Conservation (phyloP, 2,113 vertebrate species). For the Microcebus ravelobensis region DNA sequence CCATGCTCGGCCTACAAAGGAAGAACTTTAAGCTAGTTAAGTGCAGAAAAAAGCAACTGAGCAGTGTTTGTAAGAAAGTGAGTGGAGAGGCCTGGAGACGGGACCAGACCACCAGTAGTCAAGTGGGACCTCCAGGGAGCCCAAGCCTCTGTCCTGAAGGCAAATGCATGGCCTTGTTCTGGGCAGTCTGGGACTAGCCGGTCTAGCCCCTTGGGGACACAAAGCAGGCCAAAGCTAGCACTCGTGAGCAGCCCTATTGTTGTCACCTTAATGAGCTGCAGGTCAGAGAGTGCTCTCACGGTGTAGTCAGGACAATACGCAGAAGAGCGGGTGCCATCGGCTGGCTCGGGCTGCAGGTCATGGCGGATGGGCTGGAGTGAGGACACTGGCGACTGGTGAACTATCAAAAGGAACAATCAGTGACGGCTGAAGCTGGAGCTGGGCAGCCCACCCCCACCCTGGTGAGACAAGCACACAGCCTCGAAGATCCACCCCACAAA, state of each 20-base stretch:
- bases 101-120: not conserved
- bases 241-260: not conserved
- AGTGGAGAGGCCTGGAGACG: not conserved
- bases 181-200: not conserved
- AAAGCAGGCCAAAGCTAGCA: not conserved
- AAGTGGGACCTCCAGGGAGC: not conserved
- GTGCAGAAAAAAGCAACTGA: not conserved
- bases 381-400: slow-evolving; percentile 91
- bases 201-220: not conserved
- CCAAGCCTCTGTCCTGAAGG: no score
- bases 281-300: slow-evolving; percentile 93
- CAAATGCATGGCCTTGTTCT: not conserved
- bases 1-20: not conserved
- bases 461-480: not conserved
- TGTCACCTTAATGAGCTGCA: slow-evolving; percentile 92
- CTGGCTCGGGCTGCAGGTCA: slow-evolving; percentile 86
- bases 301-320: slow-evolving; percentile 95
- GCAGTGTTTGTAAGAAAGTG: not conserved
- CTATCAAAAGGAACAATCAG: slow-evolving; percentile 74
- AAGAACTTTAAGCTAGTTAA: not conserved
- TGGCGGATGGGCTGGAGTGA: slow-evolving; percentile 83
- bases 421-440: not conserved
- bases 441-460: not conserved
- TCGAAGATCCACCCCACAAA: not conserved
- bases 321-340: slow-evolving; percentile 85